A percentile compares a stretch with the other conserved stretches of the same genome.
These are phyloP conservation scores for Caenorhabditis afra DNA, from an alignment of 2,888 invertebrate species.

Conservation along the genomic window DNA sequence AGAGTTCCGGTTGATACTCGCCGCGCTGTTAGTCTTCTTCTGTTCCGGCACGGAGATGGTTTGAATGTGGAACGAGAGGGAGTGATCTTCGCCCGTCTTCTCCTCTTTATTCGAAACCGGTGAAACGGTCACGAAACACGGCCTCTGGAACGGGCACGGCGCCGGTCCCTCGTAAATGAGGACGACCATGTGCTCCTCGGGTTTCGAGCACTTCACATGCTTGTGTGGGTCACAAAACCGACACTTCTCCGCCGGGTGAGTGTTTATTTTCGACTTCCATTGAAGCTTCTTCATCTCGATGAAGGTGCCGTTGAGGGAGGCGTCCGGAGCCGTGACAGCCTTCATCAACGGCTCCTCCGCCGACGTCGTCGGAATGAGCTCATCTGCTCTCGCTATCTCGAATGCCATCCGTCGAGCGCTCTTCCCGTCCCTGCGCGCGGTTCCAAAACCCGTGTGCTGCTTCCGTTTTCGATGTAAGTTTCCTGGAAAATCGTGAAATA, in stretches of 20 bases:
- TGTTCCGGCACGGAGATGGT: conserved; percentile 7
- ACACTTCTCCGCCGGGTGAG: conserved; percentile 34
- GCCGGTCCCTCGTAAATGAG: conserved; percentile 7
- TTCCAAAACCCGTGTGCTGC: background rate
- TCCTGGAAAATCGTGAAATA: background rate
- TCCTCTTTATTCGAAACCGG: conserved; percentile 13
- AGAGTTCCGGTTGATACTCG: conserved; percentile 28
- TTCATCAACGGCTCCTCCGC: background rate
- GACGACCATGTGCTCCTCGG: conserved; percentile 39
- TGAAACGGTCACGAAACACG: conserved; percentile 36
- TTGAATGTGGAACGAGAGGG: conserved; percentile 28
- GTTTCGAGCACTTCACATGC: conserved; percentile 6
- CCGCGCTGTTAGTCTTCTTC: conserved; percentile 31
- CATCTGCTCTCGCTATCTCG: conserved; percentile 16
- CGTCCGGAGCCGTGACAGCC: background rate
- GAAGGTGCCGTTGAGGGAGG: conserved; percentile 9
- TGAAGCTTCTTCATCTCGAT: conserved; percentile 18
- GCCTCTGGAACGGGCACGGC: background rate
- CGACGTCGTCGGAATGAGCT: conserved; percentile 7
- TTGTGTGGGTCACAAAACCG: conserved; percentile 36
- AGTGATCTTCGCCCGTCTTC: background rate
- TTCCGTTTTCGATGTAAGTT: conserved; percentile 2
- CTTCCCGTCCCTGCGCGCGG: background rate
- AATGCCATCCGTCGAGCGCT: conserved; percentile 20
- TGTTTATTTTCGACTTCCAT: conserved; percentile 17